Evolutionary conservation across 1,140 invertebrate genomes (phyloP), one percentile per base, ranked within the genome.

Genomic region (Papilio dardanus): DNA sequence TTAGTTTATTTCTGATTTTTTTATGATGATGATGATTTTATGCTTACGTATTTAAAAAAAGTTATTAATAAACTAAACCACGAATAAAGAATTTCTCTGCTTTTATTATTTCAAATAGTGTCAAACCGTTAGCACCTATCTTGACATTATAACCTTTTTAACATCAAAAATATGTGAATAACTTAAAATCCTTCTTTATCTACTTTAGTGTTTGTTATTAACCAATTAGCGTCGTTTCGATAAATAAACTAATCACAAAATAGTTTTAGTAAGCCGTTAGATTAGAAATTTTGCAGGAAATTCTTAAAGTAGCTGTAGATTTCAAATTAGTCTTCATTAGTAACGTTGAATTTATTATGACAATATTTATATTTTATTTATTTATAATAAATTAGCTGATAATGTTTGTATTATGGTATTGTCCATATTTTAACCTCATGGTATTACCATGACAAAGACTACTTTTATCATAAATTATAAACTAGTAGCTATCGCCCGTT

Each of bases 171-270:
- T 12, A 28, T 28, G 54, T 24, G 10, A 62, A 28, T 28, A 28
- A 28, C 7, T 58, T 58, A 4, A 62, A 66, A 66, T 65, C 62
- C 6, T 31, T 66, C 31, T 69, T 69, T 69, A 37, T 24, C 67
- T 69, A 46, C 33, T 21, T 69, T 69, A 12, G 31, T 69, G 21
- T 69, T 37, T 37, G 33, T 69, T 69, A 69, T 40, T 69, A 28
- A 24, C 67, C 31, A 69, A 69, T 69, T 69, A 69, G 35, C 35
- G 33, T 37, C 19, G 40, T 42, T 24, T 8, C 21, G 67, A 42
- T 69, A 24, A 68, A 67, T 35, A 67, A 35, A 24, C 12, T 12
- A 37, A 69, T 69, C 19, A 42, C 19, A 69, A 69, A 42, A 24
- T 69, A 24, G 21, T 40, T 40, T 40, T 42, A 35, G 19, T 19